Conservation (phyloP, 2,113 vertebrate species). For the Crocuta crocuta region DNA sequence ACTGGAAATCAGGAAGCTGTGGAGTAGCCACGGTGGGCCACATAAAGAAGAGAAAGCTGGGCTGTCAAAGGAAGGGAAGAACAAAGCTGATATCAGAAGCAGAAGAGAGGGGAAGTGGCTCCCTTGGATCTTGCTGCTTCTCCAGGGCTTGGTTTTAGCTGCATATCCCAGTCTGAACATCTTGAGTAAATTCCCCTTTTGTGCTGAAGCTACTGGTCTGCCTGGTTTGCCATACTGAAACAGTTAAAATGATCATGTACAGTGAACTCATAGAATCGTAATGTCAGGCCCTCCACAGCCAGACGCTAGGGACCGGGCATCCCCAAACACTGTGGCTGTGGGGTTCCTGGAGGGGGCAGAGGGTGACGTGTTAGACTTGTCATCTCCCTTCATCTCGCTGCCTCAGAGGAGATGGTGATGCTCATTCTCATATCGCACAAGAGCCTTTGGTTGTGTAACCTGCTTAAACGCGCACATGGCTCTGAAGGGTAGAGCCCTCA, state of each 20-base stretch:
- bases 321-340: not conserved
- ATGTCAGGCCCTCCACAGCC: not conserved
- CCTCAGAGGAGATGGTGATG: not conserved
- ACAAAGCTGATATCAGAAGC: not conserved
- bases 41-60: not conserved
- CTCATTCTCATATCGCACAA: not conserved
- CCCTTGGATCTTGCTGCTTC: not conserved
- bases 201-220: not conserved
- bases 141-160: not conserved
- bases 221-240: not conserved
- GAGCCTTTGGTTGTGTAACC: not conserved
- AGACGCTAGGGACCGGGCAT: not conserved
- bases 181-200: not conserved
- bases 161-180: not conserved
- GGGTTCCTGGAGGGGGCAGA: not conserved
- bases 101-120: not conserved
- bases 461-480: not conserved
- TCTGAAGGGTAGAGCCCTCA: not conserved
- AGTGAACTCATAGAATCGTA: not conserved
- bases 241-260: not conserved
- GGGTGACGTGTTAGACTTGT: not conserved
- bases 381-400: not conserved
- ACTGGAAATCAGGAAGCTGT: not conserved
- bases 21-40: not conserved
- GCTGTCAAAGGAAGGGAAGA: not conserved